These are phyloP conservation scores for Apamea monoglypha DNA, from an alignment of 2,888 invertebrate genomes.

Conservation along the genomic window DNA sequence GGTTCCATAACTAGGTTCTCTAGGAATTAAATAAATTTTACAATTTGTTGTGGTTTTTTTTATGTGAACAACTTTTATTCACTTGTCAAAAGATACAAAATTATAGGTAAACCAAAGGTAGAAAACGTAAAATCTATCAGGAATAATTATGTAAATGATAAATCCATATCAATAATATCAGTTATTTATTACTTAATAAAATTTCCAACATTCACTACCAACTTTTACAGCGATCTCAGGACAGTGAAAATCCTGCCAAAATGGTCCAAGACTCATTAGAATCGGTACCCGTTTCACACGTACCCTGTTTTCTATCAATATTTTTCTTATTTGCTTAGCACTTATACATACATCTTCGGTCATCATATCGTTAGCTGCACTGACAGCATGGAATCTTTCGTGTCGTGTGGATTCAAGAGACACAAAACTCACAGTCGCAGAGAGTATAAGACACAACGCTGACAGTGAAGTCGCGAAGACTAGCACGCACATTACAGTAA, in stretches of 20 bases:
- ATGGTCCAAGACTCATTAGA: conserved; percentile 9
- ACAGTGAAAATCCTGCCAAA: conserved; percentile 9
- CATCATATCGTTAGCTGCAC: neutral
- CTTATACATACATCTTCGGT: neutral
- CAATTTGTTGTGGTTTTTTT: too few species aligned
- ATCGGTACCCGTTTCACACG: neutral
- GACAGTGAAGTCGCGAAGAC: neutral
- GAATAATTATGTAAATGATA: neutral
- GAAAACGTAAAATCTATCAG: neutral
- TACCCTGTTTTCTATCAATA: neutral
- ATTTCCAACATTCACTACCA: conserved; percentile 3
- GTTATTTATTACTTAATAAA: conserved; percentile 18
- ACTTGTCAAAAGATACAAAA: too few species aligned
- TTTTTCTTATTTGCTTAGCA: conserved; percentile 2
- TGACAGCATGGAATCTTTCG: conserved; percentile 4
- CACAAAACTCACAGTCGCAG: neutral
- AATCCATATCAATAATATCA: neutral
- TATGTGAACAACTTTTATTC: too few species aligned
- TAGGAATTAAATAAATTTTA: too few species aligned
- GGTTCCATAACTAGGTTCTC: too few species aligned
- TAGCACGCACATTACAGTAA: neutral
- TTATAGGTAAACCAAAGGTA: too few species aligned
- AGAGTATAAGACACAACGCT: conserved; percentile 6
- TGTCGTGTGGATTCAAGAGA: neutral
- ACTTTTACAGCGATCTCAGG: neutral